These are phyloP conservation scores for Columba livia DNA, from an alignment of 2,113 vertebrate genomes.

Conservation along the genomic window DNA sequence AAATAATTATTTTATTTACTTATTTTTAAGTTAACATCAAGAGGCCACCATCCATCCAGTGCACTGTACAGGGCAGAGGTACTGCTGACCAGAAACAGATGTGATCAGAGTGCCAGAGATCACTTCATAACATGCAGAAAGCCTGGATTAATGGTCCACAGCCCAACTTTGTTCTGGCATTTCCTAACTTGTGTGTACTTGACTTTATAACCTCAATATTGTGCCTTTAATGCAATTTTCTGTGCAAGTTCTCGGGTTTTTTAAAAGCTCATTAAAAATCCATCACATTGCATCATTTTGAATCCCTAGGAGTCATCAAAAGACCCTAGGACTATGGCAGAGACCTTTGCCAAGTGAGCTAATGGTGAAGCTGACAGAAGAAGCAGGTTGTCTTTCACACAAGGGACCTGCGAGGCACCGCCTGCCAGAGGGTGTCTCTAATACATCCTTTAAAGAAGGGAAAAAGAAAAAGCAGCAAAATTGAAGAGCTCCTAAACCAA, in stretches of 20 bases:
- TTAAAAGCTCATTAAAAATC: constrained; percentile 5
- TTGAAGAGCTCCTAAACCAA: not conserved
- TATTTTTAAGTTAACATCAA: not conserved
- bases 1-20: not conserved
- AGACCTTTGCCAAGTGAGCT: constrained; percentile 27
- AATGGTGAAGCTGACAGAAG: not conserved
- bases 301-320: not conserved
- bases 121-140: not conserved
- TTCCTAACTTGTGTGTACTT: not conserved
- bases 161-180: not conserved
- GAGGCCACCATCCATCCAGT: not conserved
- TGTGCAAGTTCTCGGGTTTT: not conserved
- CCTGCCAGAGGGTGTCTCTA: not conserved
- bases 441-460: not conserved
- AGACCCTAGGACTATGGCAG: not conserved
- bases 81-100: not conserved
- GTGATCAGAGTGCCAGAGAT: not conserved
- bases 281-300: constrained; percentile 6
- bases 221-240: not conserved
- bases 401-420: not conserved
- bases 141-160: not conserved
- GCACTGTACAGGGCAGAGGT: not conserved
- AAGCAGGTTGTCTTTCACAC: not conserved
- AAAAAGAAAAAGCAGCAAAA: not conserved
- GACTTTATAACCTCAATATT: constrained; percentile 11